These are phyloP conservation scores for Staurois parvus DNA, from an alignment of 2,797 vertebrate genomes.

Conservation along the genomic window DNA sequence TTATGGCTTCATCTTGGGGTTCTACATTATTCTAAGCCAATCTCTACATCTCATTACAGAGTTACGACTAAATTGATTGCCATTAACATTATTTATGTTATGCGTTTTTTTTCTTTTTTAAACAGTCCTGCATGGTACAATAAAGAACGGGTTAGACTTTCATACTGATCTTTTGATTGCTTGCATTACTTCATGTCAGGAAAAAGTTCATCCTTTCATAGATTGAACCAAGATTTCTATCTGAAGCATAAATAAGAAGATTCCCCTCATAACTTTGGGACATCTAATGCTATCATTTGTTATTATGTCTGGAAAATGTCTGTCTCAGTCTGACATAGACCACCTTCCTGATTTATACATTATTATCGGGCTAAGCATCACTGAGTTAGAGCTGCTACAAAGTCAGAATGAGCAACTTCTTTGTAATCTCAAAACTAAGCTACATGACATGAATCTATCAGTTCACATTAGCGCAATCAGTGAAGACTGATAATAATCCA, in stretches of 20 bases:
- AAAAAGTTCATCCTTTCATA: conserved; percentile 18
- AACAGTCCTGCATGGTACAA: neutral
- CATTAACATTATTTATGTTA: conserved; percentile 22
- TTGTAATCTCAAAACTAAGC: neutral
- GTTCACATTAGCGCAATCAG: neutral
- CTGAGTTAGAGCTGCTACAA: conserved; percentile 1
- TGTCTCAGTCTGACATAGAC: conserved; percentile 28
- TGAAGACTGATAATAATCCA: conserved; percentile 3
- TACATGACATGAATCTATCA: conserved; percentile 32
- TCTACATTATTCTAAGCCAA: neutral
- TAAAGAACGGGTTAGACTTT: conserved; percentile 13
- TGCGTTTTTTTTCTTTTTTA: neutral
- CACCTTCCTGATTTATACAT: conserved; percentile 31
- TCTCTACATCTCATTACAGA: conserved; percentile 11
- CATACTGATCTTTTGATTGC: conserved; percentile 22
- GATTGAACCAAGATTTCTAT: conserved; percentile 2
- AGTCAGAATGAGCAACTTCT: conserved; percentile 23
- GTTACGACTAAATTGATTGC: neutral
- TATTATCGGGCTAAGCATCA: neutral
- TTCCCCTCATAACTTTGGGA: conserved; percentile 43
- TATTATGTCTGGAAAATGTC: conserved; percentile 44
- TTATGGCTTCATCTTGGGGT: neutral
- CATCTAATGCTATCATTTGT: conserved; percentile 44
- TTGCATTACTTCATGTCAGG: conserved; percentile 37
- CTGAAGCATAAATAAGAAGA: conserved; percentile 42